Conservation (phyloP, 2,113 vertebrate species). For the Ranitomeya variabilis region DNA sequence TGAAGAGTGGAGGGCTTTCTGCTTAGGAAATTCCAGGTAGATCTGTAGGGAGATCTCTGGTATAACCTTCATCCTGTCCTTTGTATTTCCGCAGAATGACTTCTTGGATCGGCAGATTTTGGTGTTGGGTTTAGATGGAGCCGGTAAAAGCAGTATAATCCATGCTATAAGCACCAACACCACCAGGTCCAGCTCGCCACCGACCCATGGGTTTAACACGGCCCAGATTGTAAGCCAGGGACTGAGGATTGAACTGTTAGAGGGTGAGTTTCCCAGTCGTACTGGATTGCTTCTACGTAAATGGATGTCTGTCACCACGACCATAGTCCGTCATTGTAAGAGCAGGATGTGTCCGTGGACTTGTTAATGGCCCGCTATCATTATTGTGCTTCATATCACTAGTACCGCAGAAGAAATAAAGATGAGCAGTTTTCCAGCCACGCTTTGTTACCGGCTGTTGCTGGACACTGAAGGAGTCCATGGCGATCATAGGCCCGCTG, state of each 20-base stretch:
- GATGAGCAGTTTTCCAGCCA: no score
- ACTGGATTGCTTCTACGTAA: not conserved
- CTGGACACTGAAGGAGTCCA: no score
- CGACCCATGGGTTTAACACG: constrained; percentile 88
- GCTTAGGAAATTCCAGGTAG: no score
- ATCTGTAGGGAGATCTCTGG: not conserved
- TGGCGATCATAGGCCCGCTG: no score
- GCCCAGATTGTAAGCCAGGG: constrained; percentile 74
- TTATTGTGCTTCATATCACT: no score
- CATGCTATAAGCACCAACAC: constrained; percentile 74
- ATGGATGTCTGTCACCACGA: no score
- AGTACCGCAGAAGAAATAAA: no score
- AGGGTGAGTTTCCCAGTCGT: constrained; percentile 75
- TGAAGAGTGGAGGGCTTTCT: no score
- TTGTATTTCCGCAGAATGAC: constrained; percentile 63
- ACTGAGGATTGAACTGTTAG: constrained; percentile 85
- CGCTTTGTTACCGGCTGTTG: no score
- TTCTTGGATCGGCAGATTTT: constrained; percentile 81
- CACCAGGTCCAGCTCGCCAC: constrained; percentile 68
- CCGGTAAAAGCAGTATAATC: constrained; percentile 89
- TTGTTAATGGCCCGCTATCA: no score
- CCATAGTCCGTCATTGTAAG: not conserved
- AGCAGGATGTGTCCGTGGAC: no score
- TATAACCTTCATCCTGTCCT: not conserved
- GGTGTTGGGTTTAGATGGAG: constrained; percentile 88